A percentile compares a stretch with the other conserved stretches of the same genome.
Evolutionary conservation across 2,888 invertebrate genomes (phyloP).

Genomic region (Caenorhabditis sinica): DNA sequence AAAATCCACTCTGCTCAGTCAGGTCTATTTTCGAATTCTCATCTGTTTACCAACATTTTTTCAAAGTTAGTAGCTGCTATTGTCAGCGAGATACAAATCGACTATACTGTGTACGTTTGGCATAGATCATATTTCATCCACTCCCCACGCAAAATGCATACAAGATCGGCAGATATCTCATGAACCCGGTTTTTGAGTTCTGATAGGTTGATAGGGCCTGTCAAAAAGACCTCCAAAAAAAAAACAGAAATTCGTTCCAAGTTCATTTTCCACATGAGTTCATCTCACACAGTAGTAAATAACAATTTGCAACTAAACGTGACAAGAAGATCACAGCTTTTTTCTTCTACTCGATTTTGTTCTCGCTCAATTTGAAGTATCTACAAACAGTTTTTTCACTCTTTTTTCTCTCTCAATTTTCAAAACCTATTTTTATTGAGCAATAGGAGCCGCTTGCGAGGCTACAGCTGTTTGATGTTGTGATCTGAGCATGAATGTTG

Average conservation of each 20-base stretch:
- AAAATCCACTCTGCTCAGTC: too few relatives aligned
- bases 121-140: slow-evolving; percentile 47
- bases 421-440: neutral
- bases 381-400: slow-evolving; percentile 50
- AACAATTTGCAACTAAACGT: slow-evolving; percentile 5
- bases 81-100: slow-evolving; percentile 11
- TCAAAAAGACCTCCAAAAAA: neutral
- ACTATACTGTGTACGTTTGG: slow-evolving; percentile 30
- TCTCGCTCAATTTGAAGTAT: slow-evolving; percentile 42
- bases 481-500: slow-evolving; percentile 43
- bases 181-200: slow-evolving; percentile 39
- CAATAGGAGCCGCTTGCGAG: neutral
- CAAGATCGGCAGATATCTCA: slow-evolving; percentile 12
- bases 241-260: neutral
- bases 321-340: slow-evolving; percentile 22
- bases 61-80: neutral
- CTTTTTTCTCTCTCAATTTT: slow-evolving; percentile 6
- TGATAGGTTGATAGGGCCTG: slow-evolving; percentile 38
- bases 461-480: slow-evolving; percentile 45
- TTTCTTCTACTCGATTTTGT: neutral
- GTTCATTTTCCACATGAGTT: neutral
- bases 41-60: slow-evolving; percentile 23
- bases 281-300: neutral
- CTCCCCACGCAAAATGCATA: slow-evolving; percentile 34
- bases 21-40: too few relatives aligned